A percentile compares a stretch with the other conserved stretches of the same genome.
Evolutionary conservation across 2,113 vertebrate genomes (phyloP).

Genomic region (Ibidorhyncha struthersii): DNA sequence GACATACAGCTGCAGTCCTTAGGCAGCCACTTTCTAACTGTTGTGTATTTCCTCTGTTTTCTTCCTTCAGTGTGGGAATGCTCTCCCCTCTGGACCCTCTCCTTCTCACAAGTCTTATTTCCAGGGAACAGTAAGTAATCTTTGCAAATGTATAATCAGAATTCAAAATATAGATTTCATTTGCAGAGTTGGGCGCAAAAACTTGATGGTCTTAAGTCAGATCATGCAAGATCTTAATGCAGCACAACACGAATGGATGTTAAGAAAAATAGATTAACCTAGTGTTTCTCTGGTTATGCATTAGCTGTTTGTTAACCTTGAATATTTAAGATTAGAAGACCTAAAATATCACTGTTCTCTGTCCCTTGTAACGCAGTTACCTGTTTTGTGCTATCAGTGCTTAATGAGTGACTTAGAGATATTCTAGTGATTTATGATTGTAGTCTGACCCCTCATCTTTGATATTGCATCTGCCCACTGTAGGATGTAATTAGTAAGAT

Average conservation of each 20-base stretch:
- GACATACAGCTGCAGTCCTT: background rate
- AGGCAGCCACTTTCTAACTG: background rate
- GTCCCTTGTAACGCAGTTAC: too few relatives aligned
- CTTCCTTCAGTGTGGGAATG: background rate
- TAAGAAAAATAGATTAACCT: background rate
- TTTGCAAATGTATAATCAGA: background rate
- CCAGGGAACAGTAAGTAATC: background rate
- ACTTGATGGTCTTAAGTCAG: background rate
- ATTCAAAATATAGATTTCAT: background rate
- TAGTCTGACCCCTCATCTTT: background rate
- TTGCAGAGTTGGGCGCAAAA: background rate
- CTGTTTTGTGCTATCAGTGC: background rate
- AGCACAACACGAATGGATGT: background rate
- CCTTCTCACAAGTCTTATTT: background rate
- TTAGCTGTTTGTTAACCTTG: background rate
- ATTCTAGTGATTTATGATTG: background rate
- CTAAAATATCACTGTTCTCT: background rate
- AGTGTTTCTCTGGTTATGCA: background rate
- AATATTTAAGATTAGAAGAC: background rate
- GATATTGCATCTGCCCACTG: background rate
- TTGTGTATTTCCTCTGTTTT: background rate
- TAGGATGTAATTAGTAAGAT: background rate
- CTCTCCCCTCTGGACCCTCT: background rate
- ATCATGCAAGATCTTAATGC: background rate
- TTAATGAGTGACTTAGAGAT: background rate